Percentiles rank a stretch among this genome's conserved stretches.
phyloP scores from a whole-genome alignment of 2,113 vertebrate genomes.

The Prionailurus viverrinus region DNA sequence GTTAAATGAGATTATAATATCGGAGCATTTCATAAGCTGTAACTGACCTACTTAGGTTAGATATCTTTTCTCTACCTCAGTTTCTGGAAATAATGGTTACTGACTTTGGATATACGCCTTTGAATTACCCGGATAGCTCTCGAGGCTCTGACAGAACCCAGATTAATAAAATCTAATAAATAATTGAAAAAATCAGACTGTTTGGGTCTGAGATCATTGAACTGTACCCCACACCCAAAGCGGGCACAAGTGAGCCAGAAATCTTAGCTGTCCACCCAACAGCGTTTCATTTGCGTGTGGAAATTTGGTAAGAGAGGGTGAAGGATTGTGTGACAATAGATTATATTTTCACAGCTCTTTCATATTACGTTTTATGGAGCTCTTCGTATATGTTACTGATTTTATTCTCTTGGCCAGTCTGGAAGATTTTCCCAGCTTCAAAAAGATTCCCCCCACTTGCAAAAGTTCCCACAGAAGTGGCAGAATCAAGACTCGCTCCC shows the following conservation, averaged over 20 bases:
- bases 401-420: conserved; percentile 69
- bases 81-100: conserved; percentile 39
- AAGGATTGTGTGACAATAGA: background rate
- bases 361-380: conserved; percentile 1
- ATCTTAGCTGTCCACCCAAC: background rate
- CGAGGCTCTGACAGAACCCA: background rate
- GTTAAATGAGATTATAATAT: conserved; percentile 16
- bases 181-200: background rate
- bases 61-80: background rate
- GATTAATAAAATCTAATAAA: background rate
- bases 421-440: conserved; percentile 25
- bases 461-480: background rate
- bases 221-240: background rate
- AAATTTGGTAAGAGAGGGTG: background rate
- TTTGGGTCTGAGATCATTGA: background rate
- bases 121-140: background rate
- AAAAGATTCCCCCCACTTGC: background rate
- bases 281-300: background rate
- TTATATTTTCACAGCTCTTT: conserved; percentile 67
- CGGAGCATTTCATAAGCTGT: background rate
- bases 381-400: conserved; percentile 42
- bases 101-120: background rate
- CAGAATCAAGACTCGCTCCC: background rate
- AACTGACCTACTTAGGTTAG: background rate
- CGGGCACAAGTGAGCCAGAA: background rate